These are phyloP conservation scores for Argyresthia goedartella DNA, from an alignment of 2,888 invertebrate species.

Conservation along the genomic window DNA sequence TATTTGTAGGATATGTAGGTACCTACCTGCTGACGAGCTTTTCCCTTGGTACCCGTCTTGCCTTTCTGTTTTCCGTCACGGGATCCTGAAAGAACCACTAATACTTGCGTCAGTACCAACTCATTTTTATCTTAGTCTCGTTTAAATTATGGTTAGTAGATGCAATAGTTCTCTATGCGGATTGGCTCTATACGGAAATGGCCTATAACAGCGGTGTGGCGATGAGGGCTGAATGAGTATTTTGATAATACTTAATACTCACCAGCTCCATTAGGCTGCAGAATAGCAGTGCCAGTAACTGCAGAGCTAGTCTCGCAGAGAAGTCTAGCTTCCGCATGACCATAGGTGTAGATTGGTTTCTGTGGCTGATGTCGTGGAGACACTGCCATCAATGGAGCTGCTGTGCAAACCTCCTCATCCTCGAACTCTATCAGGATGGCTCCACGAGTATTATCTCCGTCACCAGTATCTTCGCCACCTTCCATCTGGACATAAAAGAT, in stretches of 20 bases:
- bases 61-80: constrained; percentile 32
- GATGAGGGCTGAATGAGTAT: no score
- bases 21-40: constrained; percentile 43
- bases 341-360: constrained; percentile 80
- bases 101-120: background rate
- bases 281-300: constrained; percentile 53
- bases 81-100: constrained; percentile 38
- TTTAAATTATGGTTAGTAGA: no score
- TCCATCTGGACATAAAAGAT: constrained; percentile 27
- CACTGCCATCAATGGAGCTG: constrained; percentile 77
- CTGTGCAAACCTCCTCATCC: constrained; percentile 84
- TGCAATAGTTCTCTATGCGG: no score
- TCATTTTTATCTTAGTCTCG: no score
- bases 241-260: constrained; percentile 8
- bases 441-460: constrained; percentile 71
- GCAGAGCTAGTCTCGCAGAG: constrained; percentile 55
- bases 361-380: constrained; percentile 75
- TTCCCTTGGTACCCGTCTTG: constrained; percentile 29
- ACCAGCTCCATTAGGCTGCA: constrained; percentile 52
- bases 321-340: constrained; percentile 69
- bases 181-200: no score
- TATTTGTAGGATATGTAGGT: no score
- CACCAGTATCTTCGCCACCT: constrained; percentile 37
- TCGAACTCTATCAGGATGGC: constrained; percentile 86
- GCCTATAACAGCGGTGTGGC: no score